Base-by-base conservation (phyloP, 2,888 invertebrate species). In the Drosophila differens region DNA sequence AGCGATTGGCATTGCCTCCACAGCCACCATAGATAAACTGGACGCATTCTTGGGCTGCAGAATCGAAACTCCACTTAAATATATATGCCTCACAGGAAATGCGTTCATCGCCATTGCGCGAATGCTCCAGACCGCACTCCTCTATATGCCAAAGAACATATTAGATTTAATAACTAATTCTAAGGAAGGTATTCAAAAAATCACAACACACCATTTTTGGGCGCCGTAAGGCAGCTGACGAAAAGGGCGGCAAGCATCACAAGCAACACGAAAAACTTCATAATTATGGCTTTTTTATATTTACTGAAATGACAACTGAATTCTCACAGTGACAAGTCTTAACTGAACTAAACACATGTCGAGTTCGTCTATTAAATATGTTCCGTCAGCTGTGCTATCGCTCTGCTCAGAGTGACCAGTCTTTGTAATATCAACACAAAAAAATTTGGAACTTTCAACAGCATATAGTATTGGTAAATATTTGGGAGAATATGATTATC, bases 1-100 rank as follows among this genome's bases (percentile, higher is more conserved):
- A 91, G 3, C 85, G 82, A 74, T 91, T 91, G 0, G 3, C 52
- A 59, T 90, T 91, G 22, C 90, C 91, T 1, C 76, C 76, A 30
- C 89, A 87, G 41, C 85, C 86, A 14, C 90, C 91, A 70, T 75
- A 91, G 10, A 78, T 59, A 54, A 91, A 91, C 9, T 61, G 1
- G 0, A 83, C 28, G 35, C 91, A 91, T 47, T 89, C 60, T 0
- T 74, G 73, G 4, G 39, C 14, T 5, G 0, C 33, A 0, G 72
- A 32, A 66, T 85, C 55, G 28, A 64, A 91, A 4, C 64, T 70
- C 87, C 87, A 89, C 1, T 65, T 76, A 53, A 74, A 79, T 0
- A 79, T 63, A 22, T 63, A 75, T 0, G 87, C 89, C 12, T 74
- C 64, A 47, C 89, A 85, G 35, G 76, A 60, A 7, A 70, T 66